Percentiles rank a stretch among this genome's conserved stretches.
Evolutionary conservation across 2,888 invertebrate genomes (phyloP).

Genomic region (Sarcophaga subvicina): DNA sequence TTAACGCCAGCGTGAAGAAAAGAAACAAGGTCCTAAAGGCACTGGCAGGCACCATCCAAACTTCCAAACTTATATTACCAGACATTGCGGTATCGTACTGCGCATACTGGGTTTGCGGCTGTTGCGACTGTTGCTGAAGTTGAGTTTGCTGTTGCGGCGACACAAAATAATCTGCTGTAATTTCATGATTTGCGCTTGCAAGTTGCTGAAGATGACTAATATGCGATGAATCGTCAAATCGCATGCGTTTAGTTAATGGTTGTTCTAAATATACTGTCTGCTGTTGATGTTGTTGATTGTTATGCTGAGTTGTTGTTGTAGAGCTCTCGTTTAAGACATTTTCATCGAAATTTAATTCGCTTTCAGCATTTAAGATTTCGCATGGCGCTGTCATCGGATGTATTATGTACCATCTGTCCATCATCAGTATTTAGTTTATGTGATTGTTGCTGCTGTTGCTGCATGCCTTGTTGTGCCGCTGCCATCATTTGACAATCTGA

Average conservation of each 20-base stretch:
- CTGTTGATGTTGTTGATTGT: conserved; percentile 34
- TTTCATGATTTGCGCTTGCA: conserved; percentile 54
- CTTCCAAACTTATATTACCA: conserved; percentile 44
- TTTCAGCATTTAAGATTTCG: conserved; percentile 77
- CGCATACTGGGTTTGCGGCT: conserved; percentile 55
- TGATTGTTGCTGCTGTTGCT: conserved; percentile 67
- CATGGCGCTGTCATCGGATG: conserved; percentile 79
- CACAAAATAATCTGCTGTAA: conserved; percentile 68
- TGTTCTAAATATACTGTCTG: conserved; percentile 69
- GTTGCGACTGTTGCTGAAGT: conserved; percentile 32
- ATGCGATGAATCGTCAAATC: conserved; percentile 74
- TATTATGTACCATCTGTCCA: conserved; percentile 73
- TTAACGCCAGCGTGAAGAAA: too few relatives aligned
- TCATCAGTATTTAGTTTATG: conserved; percentile 70
- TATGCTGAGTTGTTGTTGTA: conserved; percentile 59
- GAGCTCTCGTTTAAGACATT: conserved; percentile 72
- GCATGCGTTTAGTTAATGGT: conserved; percentile 75
- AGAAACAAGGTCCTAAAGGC: too few relatives aligned
- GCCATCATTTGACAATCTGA: conserved; percentile 34
- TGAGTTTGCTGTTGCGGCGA: conserved; percentile 71
- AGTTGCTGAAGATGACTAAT: conserved; percentile 47
- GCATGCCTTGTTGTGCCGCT: conserved; percentile 52
- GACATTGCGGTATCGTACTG: conserved; percentile 64
- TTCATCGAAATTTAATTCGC: conserved; percentile 77
- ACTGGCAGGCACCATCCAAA: too few relatives aligned